Evolutionary conservation across 2,797 vertebrate genomes (phyloP).

Genomic region (Prunella strophiata): DNA sequence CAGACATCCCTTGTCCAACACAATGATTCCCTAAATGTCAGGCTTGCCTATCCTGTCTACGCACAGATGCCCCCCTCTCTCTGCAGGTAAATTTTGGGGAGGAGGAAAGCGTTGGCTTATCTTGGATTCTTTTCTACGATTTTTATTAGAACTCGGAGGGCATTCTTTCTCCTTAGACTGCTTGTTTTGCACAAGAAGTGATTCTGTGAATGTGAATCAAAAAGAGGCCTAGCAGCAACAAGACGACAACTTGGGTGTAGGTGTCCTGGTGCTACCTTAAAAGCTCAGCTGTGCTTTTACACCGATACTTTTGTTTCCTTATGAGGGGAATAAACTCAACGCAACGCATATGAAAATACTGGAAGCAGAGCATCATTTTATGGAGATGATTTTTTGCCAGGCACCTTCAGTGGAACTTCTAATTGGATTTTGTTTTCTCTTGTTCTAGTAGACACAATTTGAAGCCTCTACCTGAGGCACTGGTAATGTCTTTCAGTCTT

Average conservation of each 20-base stretch:
- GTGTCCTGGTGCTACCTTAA: slow-evolving; percentile 87
- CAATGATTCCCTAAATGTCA: slow-evolving; percentile 95
- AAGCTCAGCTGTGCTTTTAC: slow-evolving; percentile 83
- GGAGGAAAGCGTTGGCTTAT: slow-evolving; percentile 79
- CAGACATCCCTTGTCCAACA: slow-evolving; percentile 95
- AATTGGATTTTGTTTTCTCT: slow-evolving; percentile 70
- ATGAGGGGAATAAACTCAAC: slow-evolving; percentile 63
- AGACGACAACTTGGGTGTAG: slow-evolving; percentile 81
- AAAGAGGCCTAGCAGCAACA: slow-evolving; percentile 78
- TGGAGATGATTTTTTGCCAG: slow-evolving; percentile 71
- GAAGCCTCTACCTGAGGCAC: slow-evolving; percentile 54
- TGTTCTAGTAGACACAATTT: slow-evolving; percentile 68
- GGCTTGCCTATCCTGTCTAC: slow-evolving; percentile 92
- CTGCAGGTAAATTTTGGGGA: slow-evolving; percentile 87
- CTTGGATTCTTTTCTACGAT: slow-evolving; percentile 85
- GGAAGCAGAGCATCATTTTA: slow-evolving; percentile 69
- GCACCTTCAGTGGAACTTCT: slow-evolving; percentile 71
- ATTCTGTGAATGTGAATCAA: slow-evolving; percentile 97
- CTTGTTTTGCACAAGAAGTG: slow-evolving; percentile 99
- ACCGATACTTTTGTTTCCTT: slow-evolving; percentile 71
- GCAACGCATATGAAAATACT: slow-evolving; percentile 53
- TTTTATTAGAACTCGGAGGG: slow-evolving; percentile 95
- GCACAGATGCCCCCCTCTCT: slow-evolving; percentile 89
- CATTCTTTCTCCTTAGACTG: slow-evolving; percentile 98
- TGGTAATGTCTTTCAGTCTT: slow-evolving; percentile 72